These are phyloP conservation scores for Indri indri DNA, from an alignment of 2,113 vertebrate species.

Conservation along the genomic window DNA sequence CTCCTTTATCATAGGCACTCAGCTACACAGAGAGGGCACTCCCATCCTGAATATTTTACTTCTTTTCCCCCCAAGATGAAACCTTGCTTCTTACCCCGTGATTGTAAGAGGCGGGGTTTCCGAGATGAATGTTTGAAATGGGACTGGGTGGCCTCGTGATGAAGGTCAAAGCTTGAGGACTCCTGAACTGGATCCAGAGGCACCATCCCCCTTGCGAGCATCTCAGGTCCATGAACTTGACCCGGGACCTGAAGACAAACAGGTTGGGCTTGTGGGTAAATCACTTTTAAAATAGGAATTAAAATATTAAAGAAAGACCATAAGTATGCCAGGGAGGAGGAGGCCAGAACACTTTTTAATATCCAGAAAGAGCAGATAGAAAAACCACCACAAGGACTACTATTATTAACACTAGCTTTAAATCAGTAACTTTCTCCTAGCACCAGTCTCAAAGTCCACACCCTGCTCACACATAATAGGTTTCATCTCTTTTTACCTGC, in stretches of 20 bases:
- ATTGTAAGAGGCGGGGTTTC: constrained; percentile 68
- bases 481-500: constrained; percentile 62
- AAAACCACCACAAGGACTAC: not conserved
- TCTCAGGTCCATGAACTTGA: constrained; percentile 78
- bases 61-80: not conserved
- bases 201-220: constrained; percentile 72
- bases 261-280: constrained; percentile 29
- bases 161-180: constrained; percentile 72
- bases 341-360: not conserved
- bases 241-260: constrained; percentile 70
- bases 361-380: not conserved
- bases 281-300: constrained; percentile 29
- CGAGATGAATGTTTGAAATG: constrained; percentile 72
- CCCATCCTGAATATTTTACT: not conserved
- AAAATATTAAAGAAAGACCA: not conserved
- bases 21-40: not conserved
- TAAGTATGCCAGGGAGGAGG: not conserved
- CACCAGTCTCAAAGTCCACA: not conserved
- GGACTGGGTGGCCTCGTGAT: constrained; percentile 54
- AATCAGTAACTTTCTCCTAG: not conserved
- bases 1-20: not conserved
- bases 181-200: constrained; percentile 73
- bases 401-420: not conserved
- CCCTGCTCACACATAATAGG: not conserved
- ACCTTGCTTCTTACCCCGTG: constrained; percentile 64